Percentiles rank a stretch among this genome's conserved stretches.
Evolutionary conservation across 2,888 invertebrate genomes (phyloP).

Genomic region (Archaeoteleia sp.): DNA sequence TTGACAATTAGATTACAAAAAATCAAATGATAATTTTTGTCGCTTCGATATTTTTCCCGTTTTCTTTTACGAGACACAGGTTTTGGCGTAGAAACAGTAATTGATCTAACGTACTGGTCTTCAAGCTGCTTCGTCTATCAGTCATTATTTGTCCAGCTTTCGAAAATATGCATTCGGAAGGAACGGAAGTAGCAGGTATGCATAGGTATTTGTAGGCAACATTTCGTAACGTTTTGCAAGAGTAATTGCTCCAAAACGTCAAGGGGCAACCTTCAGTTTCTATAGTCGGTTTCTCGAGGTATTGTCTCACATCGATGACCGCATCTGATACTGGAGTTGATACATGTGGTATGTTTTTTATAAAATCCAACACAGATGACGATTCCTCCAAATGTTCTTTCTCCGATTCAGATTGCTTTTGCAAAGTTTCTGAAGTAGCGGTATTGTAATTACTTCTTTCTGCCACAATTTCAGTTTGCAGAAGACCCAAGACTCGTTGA

Average conservation of each 20-base stretch:
- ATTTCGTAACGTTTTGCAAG: neutral
- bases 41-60: no score
- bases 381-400: no score
- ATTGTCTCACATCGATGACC: conserved; percentile 9
- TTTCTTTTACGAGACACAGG: neutral
- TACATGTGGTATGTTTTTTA: no score
- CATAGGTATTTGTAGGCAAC: conserved; percentile 10
- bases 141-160: conserved; percentile 24
- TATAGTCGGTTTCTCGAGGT: conserved; percentile 11
- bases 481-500: neutral
- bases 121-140: conserved; percentile 4
- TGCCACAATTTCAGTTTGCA: conserved; percentile 3
- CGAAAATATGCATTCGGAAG: conserved; percentile 16
- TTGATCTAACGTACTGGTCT: neutral
- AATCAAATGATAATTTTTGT: neutral
- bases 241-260: conserved; percentile 12
- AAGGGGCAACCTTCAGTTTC: neutral
- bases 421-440: no score
- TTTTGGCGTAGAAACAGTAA: conserved; percentile 10
- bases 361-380: no score
- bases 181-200: conserved; percentile 17
- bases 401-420: no score
- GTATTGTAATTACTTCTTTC: no score
- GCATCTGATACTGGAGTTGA: conserved; percentile 8
- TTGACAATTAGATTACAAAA: neutral